Conservation (phyloP, 92 coral and sea anemone genomes). For the Porites cylindrica region DNA sequence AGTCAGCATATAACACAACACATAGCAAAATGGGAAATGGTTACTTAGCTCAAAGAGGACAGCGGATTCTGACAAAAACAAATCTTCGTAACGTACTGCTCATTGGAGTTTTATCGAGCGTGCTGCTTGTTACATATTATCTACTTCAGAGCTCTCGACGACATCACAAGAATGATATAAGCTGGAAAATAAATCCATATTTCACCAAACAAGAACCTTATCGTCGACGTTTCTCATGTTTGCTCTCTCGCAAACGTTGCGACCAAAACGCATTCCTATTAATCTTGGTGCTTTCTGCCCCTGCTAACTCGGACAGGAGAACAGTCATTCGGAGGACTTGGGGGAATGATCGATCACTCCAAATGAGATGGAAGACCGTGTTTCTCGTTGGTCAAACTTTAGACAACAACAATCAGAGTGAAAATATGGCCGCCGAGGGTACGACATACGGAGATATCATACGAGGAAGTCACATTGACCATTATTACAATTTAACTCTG, state of each 20-base stretch:
- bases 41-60: too few species aligned
- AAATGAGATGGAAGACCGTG: slow-evolving; percentile 57
- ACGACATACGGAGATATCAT: slow-evolving; percentile 54
- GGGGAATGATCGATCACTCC: slow-evolving; percentile 44
- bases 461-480: slow-evolving; percentile 41
- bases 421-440: slow-evolving; percentile 26
- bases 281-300: slow-evolving; percentile 53
- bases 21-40: too few species aligned
- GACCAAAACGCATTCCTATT: slow-evolving; percentile 10
- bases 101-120: too few species aligned
- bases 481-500: slow-evolving; percentile 55
- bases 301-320: slow-evolving; percentile 54
- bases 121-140: too few species aligned
- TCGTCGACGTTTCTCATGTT: not conserved
- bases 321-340: slow-evolving; percentile 60
- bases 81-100: too few species aligned
- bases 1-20: too few species aligned
- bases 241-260: not conserved
- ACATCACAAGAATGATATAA: too few species aligned
- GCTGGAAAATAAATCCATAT: not conserved
- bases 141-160: too few species aligned
- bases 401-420: slow-evolving; percentile 17
- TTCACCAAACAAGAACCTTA: not conserved
- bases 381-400: slow-evolving; percentile 42
- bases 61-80: too few species aligned